Evolutionary conservation across 1,140 invertebrate genomes (phyloP), one percentile per base, ranked within the genome.

Genomic region (Atta cephalotes): DNA sequence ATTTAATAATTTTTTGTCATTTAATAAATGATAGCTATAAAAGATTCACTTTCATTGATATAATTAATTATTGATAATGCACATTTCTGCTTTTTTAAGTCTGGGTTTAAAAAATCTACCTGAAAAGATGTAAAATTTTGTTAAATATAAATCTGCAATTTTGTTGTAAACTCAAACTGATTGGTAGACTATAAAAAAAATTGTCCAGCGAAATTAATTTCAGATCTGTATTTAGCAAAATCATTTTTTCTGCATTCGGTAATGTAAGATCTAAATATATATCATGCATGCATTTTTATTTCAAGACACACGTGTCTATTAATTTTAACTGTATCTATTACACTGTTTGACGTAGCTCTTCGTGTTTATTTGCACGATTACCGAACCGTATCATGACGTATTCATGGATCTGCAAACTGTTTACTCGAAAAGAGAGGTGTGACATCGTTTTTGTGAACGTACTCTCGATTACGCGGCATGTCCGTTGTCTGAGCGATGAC

Each of bases 301-400:
- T 51, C 0, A 21, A 14, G 60, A 45, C 25, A 62, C 0, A 51
- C 12, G n/a, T 9, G 1, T 85, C 14, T 53, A 56, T 66, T 39
- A 45, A 62, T 56, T 53, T 76, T 35, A 39, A 45, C 18, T 10
- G 16, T 66, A 79, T 79, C 45, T 10, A 66, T 58, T 39, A 3
- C 62, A 35, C 35, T 56, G 45, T 76, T 79, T 66, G 76, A 66
- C 21, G 21, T 85, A 68, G 51, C 77, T 31, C 51, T 45, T 56
- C 28, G 66, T 91, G 87, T 91, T 90, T 90, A 91, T 79, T 79
- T 65, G 66, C 68, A 71, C 62, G 85, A 76, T 89, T 89, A 92
- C 76, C 87, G 90, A 90, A 90, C 88, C 90, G 87, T 86, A 56
- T 87, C 85, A 63, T 65, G 70, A 87, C 56, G 28, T 63, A 80